Evolutionary conservation across 2,888 invertebrate genomes (phyloP).

Genomic region (Bombyx huttoni): DNA sequence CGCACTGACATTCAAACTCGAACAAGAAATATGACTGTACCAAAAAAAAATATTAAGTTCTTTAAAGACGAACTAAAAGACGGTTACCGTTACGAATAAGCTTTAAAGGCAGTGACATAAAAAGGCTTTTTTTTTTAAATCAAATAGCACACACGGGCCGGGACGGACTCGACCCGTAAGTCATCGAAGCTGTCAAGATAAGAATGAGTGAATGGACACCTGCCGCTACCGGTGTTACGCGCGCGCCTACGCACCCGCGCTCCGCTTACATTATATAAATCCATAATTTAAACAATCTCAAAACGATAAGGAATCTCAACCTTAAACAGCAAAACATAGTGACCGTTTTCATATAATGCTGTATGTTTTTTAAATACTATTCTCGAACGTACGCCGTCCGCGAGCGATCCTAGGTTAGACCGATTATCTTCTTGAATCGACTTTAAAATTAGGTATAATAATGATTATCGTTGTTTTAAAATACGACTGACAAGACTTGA

Average conservation of each 20-base stretch:
- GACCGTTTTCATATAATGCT: background rate
- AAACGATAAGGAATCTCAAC: slow-evolving; percentile 16
- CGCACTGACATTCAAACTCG: too few relatives aligned
- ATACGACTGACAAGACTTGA: slow-evolving; percentile 48
- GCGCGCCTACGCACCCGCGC: slow-evolving; percentile 51
- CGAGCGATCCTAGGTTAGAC: slow-evolving; percentile 36
- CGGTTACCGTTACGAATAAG: slow-evolving; percentile 66
- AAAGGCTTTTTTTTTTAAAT: slow-evolving; percentile 41
- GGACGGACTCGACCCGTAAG: slow-evolving; percentile 50
- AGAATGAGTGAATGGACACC: slow-evolving; percentile 69
- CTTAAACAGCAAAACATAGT: background rate
- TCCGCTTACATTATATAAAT: slow-evolving; percentile 26
- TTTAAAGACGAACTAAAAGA: slow-evolving; percentile 49
- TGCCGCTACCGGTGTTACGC: slow-evolving; percentile 69
- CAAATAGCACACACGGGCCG: slow-evolving; percentile 58
- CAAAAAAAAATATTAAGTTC: slow-evolving; percentile 50
- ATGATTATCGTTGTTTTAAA: slow-evolving; percentile 60
- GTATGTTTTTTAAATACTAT: slow-evolving; percentile 12
- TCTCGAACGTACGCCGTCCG: slow-evolving; percentile 35
- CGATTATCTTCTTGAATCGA: slow-evolving; percentile 57
- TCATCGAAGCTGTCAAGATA: slow-evolving; percentile 71
- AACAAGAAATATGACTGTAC: too few relatives aligned
- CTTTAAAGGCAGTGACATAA: slow-evolving; percentile 56
- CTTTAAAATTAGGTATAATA: slow-evolving; percentile 62
- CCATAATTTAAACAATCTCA: slow-evolving; percentile 27